Base-by-base conservation (phyloP, 2,888 invertebrate genomes). In the Rugalucina vietnamica region DNA sequence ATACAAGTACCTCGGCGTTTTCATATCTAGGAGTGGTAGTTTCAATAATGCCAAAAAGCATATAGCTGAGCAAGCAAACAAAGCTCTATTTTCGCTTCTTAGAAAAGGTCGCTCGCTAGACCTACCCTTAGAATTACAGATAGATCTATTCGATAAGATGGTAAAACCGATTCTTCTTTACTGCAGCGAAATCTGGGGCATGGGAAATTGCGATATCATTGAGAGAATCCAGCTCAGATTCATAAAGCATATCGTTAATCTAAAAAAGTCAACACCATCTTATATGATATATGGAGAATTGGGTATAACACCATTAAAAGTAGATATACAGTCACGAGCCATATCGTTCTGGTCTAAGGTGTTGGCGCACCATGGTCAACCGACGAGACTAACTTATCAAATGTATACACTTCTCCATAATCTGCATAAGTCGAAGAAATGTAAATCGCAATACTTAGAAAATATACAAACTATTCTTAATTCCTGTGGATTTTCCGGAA, bases 1-100 rank as follows among this genome's bases (percentile, higher is more conserved):
- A 72, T 72, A 79, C 34, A 57, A 79, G 24, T 79, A 79, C 18
- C 60, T 76, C 0, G 74, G 81, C 1, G n/a, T 82, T 1, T 65
- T 27, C 34, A 65, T 77, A 34, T 73, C 72, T 1, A 39, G 37
- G 18, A 73, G 29, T 14, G 77, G 81, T 5, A 57, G 57, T 32
- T 76, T 82, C 74, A 43, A 49, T n/a, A 78, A 2, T 21, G 27
- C 74, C 18, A 74, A 34, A 12, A 78, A 79, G 72, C 21, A 73
- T 2, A 37, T 69, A 1, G n/a, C 36, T 21, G 49, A 34, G 5
- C 74, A 80, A 34, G 79, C 79, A 4, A 79, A 73, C 32, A 79
- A 79, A 32, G 79, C 79, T 0, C 21, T 72, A 37, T 39, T 57
- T 34, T 8, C 34, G 12, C 37, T 78, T 21, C 36, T 70, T n/a